A percentile compares a stretch with the other conserved stretches of the same genome.
These are phyloP conservation scores for Rhinoderma darwinii DNA, from an alignment of 2,113 vertebrate species.

Conservation along the genomic window DNA sequence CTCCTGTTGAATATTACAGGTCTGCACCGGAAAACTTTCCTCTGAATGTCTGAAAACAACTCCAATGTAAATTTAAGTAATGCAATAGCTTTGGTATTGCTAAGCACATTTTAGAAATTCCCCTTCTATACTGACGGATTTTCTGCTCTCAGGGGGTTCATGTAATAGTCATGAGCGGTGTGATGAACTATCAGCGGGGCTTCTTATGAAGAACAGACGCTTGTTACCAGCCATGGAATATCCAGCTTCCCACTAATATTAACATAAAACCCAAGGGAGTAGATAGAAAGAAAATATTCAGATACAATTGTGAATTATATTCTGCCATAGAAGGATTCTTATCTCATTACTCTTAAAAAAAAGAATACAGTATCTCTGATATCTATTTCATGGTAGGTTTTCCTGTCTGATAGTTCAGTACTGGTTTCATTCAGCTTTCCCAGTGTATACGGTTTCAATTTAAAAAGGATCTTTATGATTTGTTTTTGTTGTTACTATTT, in stretches of 20 bases:
- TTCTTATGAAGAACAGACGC: neutral
- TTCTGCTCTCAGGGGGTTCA: slow-evolving; percentile 6
- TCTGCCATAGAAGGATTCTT: neutral
- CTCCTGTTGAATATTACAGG: neutral
- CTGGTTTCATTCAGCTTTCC: neutral
- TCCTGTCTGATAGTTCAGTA: neutral
- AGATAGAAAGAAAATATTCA: slow-evolving; percentile 1
- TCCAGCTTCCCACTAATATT: neutral
- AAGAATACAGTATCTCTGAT: too few relatives aligned
- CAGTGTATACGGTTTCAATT: neutral
- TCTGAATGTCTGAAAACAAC: neutral
- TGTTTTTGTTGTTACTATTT: neutral
- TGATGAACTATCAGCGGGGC: slow-evolving; percentile 24
- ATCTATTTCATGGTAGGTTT: neutral
- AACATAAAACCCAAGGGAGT: slow-evolving; percentile 10
- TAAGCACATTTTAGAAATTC: neutral
- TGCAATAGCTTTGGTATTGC: neutral
- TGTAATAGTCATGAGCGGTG: slow-evolving; percentile 23
- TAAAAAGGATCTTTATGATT: neutral
- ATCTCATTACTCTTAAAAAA: slow-evolving; percentile 9
- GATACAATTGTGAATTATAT: neutral
- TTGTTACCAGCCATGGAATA: slow-evolving; percentile 26
- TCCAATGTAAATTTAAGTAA: neutral
- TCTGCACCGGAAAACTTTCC: neutral
- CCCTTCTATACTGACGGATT: neutral